Base-by-base conservation (phyloP, 2,113 vertebrate species). In the Ceyx margarethae region DNA sequence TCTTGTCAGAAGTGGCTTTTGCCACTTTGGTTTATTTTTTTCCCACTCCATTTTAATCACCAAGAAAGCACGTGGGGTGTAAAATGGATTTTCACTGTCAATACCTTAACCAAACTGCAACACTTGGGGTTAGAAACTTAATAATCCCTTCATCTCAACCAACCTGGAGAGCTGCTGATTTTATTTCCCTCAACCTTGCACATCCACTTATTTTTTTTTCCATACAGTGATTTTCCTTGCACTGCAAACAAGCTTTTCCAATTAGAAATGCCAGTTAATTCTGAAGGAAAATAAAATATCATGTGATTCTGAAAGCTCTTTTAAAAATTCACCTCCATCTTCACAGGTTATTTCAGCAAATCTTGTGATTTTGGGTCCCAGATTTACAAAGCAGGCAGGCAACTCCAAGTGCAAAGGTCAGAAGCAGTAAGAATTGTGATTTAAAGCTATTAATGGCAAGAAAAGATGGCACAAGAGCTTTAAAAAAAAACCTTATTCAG, bases 401-500 rank as follows among this genome's bases (percentile, higher is more conserved):
- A 87, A 85, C n/a, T 90, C 54, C 29, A 66, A 76, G 92, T 94
- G 87, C 84, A 95, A 93, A 93, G 91, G 87, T 92, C 81, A 87
- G 80, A 87, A 73, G 81, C 61, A 92, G 60, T 85, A 74, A 37
- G 91, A 87, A 93, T 48, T 71, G 45, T 92, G 87, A 87, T 89
- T 45, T 92, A 85, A 82, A 93, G 72, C 79, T 94, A 95, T 91
- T 93, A 93, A 91, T 68, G 87, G 81, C 15, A 96, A 93, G 81
- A 89, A 94, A 96, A 92, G 80, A 87, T 51, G 53, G 71, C 72
- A 93, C 51, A 80, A 91, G 84, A 87, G 89, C 81, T 89, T 92
- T 89, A n/a, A 56, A 51, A 81, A 33, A 92, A 91, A 89, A 57
- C 66, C 87, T 89, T 89, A 74, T 91, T 94, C 79, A 74, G 78